Conservation (phyloP, 2,797 vertebrate genomes). For the Uromys caudimaculatus region DNA sequence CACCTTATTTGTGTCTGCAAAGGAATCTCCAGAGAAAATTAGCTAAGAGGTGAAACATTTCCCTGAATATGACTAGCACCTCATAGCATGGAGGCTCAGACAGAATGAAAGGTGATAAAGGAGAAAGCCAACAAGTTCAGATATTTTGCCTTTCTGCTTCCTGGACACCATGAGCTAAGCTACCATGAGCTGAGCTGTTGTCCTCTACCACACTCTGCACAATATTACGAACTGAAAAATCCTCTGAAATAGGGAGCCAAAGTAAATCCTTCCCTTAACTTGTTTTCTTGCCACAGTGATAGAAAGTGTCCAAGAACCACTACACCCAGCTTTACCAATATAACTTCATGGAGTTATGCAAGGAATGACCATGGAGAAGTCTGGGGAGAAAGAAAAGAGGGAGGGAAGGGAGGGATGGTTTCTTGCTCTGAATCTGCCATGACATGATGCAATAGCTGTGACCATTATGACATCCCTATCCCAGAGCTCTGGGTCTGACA, state of each 20-base stretch:
- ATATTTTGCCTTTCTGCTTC: background rate
- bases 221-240: background rate
- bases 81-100: background rate
- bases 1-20: background rate
- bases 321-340: no score
- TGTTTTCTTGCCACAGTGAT: background rate
- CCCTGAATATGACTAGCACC: no score
- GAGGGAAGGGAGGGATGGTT: background rate
- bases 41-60: background rate
- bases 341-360: background rate
- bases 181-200: background rate
- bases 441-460: rapidly evolving
- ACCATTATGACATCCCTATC: background rate
- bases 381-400: background rate
- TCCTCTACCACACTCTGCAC: background rate
- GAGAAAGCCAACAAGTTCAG: background rate
- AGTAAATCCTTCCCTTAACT: background rate
- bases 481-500: background rate
- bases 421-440: background rate
- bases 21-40: background rate
- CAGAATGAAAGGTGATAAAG: background rate
- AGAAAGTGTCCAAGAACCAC: background rate
- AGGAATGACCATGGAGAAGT: background rate
- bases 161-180: background rate
- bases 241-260: background rate